These are phyloP conservation scores for Phoxinus dragarum DNA, from an alignment of 2,797 vertebrate species.

Conservation along the genomic window DNA sequence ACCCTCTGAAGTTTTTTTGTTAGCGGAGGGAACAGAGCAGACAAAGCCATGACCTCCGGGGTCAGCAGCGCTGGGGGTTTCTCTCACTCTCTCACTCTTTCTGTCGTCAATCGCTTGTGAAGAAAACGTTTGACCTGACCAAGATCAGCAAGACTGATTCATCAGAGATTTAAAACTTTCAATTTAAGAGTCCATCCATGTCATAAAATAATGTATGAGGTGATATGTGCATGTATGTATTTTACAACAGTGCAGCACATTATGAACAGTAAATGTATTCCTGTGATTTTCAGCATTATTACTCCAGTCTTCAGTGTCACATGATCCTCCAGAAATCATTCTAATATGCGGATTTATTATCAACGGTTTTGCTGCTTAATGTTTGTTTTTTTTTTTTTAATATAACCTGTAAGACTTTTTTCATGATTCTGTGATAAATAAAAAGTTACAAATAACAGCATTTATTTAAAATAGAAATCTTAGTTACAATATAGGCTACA, in stretches of 20 bases:
- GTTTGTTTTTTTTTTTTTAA: no score
- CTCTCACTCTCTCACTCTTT: conserved; percentile 40
- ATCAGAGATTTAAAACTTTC: neutral
- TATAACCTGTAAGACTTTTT: no score
- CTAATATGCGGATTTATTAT: no score
- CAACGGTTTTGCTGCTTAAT: no score
- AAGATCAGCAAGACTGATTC: neutral
- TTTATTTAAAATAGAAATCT: no score
- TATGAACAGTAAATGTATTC: neutral
- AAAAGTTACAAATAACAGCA: no score
- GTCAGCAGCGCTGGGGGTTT: conserved; percentile 48
- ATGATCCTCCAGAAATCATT: no score
- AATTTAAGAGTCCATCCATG: neutral
- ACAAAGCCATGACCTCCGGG: conserved; percentile 57
- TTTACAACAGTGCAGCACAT: no score
- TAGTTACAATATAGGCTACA: no score
- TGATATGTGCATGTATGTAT: neutral
- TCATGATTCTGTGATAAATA: no score
- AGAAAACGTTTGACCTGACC: neutral
- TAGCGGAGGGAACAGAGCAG: conserved; percentile 21
- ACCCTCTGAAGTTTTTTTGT: conserved; percentile 51
- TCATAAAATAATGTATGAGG: neutral
- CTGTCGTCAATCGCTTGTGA: conserved; percentile 1
- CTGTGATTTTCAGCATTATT: no score
- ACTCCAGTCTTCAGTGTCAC: no score